Percentiles rank a stretch among this genome's conserved stretches.
phyloP scores from a whole-genome alignment of 30 jellyfish, hydroid and myxozoan genomes.

The Morbakka virulenta region DNA sequence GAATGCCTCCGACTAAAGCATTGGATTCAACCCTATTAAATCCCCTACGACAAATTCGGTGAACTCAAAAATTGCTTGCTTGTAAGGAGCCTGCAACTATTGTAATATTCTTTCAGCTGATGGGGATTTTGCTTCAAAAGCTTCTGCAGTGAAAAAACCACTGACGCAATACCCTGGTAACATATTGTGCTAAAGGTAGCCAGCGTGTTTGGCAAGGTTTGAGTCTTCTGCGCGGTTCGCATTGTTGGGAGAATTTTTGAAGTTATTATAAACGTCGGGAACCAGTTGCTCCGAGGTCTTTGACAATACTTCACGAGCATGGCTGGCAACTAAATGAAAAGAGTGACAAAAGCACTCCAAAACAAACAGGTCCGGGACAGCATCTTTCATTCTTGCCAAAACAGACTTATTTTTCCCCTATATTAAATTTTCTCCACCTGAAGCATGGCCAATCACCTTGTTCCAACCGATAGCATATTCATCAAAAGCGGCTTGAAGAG shows the following conservation, averaged over 20 bases:
- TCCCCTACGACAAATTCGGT: neutral
- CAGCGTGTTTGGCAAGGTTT: slow-evolving; percentile 25
- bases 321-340: slow-evolving; percentile 45
- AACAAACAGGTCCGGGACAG: slow-evolving; percentile 20
- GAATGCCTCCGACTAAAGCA: no score
- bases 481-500: no score
- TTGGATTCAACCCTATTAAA: neutral
- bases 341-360: slow-evolving; percentile 33
- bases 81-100: slow-evolving; percentile 17
- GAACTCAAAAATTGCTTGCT: neutral
- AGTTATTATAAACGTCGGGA: slow-evolving; percentile 14
- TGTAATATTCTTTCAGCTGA: slow-evolving; percentile 15
- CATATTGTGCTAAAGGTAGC: slow-evolving; percentile 2
- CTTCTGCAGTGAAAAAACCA: slow-evolving; percentile 41
- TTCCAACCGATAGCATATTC: no score
- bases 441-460: no score
- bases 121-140: slow-evolving; percentile 22
- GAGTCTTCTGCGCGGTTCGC: slow-evolving; percentile 22
- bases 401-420: slow-evolving; percentile 30
- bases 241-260: slow-evolving; percentile 17
- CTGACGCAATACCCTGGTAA: slow-evolving; percentile 34
- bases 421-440: no score
- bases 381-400: slow-evolving; percentile 30
- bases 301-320: slow-evolving; percentile 18
- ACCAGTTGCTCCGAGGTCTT: slow-evolving; percentile 34